Evolutionary conservation across 2,888 invertebrate genomes (phyloP), one percentile per base, ranked within the genome.

Genomic region (Sclerodermus sp.): DNA sequence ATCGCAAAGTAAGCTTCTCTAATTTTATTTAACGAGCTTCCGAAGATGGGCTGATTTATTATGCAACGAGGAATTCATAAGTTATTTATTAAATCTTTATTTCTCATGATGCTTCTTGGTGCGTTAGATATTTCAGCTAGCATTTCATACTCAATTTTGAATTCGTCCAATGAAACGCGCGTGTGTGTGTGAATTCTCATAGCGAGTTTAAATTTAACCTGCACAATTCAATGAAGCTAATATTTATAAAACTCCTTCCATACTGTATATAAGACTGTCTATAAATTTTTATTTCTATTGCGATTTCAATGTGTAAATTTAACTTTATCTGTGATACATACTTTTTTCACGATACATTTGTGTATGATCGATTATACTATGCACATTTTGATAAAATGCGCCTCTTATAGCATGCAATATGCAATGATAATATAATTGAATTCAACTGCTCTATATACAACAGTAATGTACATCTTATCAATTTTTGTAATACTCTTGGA

Each of bases 311-410:
- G 42, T n/a, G 59, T 58, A 53, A 60, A 55, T 64, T 61, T 55
- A 51, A 67, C 66, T 68, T 61, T 49, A 57, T 71, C 73, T 74
- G 74, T 74, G 74, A 74, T 74, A 74, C 71, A 64, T 62, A 61
- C 51, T 60, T 55, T 56, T 43, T 59, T 34, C 42, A 43, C 30
- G 49, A 42, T 45, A 44, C 34, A 29, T 44, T 42, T 32, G 31
- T 23, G 42, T 34, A 42, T 31, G 30, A 42, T 36, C 16, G 34
- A 41, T n/a, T 34, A 4, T 8, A 34, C 3, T 34, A 13, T 34
- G 13, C 3, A 34, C 34, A 12, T 8, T 34, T 34, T 13, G 13
- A 34, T 34, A 12, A n/a, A n/a, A 34, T 34, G 34, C 34, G 13
- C 12, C 34, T 12, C 12, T 34, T n/a, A n/a, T n/a, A n/a, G n/a